Base-by-base conservation (phyloP, 2,888 invertebrate species). In the Drosophila gaucha region DNA sequence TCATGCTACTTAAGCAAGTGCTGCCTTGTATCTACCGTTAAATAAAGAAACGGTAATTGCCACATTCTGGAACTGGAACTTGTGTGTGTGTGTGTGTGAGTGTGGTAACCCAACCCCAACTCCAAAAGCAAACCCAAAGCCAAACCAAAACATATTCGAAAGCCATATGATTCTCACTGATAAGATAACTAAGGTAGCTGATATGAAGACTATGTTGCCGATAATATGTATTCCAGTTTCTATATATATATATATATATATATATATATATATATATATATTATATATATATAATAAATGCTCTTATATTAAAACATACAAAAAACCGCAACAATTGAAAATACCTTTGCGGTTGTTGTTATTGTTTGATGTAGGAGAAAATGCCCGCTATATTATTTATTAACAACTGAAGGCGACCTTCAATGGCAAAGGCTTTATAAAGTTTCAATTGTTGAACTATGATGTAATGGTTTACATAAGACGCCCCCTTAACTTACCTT, bases 401-500 rank as follows among this genome's bases (percentile, higher is more conserved):
- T 47, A 58, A 35, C 30, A 44, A 51, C 33, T 28, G 16, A 26
- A 20, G n/a, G n/a, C 49, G 70, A 59, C 70, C 72, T 73, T 69
- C 59, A 36, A 10, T n/a, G 16, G 24, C 35, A 59, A 60, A 43
- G 35, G 24, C 26, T 46, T 46, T 35, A 46, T 33, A 43, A 30
- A 38, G 36, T 64, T 78, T 58, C 68, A 68, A 72, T 71, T 83
- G 71, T 68, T 71, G 50, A 66, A 68, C 60, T 69, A 55, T 80
- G 80, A 80, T 84, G 84, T 80, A 84, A 84, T 77, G 73, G 63
- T 54, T 66, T 65, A 56, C 31, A 56, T 38, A 56, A 51, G 26
- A 44, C 47, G 18, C 20, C 20, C 3, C 9, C 6, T 6, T 12
- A 2, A 2, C 5, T 12, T 22, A 6, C 22, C 30, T 22, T 30